Evolutionary conservation across 2,113 vertebrate genomes (phyloP).

Genomic region (Serilophus lunatus): DNA sequence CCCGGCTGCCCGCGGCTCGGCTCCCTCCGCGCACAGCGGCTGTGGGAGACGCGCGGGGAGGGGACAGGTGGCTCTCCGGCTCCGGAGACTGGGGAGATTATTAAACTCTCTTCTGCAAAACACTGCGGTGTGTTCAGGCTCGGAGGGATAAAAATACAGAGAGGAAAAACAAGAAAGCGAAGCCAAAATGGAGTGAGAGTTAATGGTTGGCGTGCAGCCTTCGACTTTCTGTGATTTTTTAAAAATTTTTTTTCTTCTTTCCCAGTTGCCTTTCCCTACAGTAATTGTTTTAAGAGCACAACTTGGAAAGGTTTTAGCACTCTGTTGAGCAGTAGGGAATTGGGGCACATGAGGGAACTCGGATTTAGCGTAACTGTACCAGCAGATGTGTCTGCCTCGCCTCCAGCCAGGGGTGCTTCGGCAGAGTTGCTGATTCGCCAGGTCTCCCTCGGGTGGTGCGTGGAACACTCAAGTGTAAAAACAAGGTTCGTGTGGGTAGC

Average conservation of each 20-base stretch:
- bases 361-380: conserved; percentile 39
- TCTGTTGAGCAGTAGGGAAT: conserved; percentile 46
- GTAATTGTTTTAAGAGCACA: conserved; percentile 52
- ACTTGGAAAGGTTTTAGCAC: conserved; percentile 58
- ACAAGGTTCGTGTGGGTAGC: conserved; percentile 37
- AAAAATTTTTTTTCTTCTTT: background rate
- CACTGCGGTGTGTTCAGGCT: conserved; percentile 36
- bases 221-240: conserved; percentile 23
- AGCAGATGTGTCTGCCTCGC: conserved; percentile 53
- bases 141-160: conserved; percentile 55
- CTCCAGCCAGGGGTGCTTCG: conserved; percentile 2
- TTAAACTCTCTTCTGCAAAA: conserved; percentile 32
- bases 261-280: conserved; percentile 24
- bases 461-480: conserved; percentile 15
- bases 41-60: background rate
- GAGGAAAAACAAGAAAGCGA: conserved; percentile 51
- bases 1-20: background rate
- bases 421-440: background rate
- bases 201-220: conserved; percentile 52
- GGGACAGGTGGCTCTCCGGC: background rate
- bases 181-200: conserved; percentile 64
- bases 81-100: background rate
- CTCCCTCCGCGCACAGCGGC: background rate
- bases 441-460: background rate
- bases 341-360: conserved; percentile 56